These are phyloP conservation scores for Drosophila repletoides DNA, from an alignment of 1,140 invertebrate genomes.

Conservation along the genomic window DNA sequence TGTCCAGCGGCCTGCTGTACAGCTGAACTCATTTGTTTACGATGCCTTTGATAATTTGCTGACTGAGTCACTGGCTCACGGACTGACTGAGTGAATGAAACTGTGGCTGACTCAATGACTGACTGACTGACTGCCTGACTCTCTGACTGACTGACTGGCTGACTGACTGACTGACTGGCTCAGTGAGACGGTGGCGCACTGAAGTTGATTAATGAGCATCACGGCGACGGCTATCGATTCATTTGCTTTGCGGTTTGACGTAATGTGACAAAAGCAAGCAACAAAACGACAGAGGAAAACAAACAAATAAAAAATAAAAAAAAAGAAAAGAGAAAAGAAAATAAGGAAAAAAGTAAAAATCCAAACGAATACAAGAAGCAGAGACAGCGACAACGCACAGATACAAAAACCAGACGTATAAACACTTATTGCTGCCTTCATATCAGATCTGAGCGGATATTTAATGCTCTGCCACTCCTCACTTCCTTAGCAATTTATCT, in stretches of 20 bases:
- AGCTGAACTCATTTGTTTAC: constrained; percentile 36
- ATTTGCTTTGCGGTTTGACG: constrained; percentile 35
- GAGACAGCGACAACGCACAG: constrained; percentile 8
- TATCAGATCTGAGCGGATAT: neutral
- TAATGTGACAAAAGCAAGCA: constrained; percentile 25
- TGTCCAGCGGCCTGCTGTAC: constrained; percentile 3
- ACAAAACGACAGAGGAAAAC: neutral
- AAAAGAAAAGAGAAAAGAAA: neutral
- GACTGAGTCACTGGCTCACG: neutral
- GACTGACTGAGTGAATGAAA: neutral
- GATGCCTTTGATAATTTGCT: constrained; percentile 20
- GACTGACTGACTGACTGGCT: constrained; percentile 2
- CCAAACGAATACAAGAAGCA: constrained; percentile 12
- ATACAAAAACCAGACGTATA: constrained; percentile 9
- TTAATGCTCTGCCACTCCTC: neutral
- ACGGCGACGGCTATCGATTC: constrained; percentile 32
- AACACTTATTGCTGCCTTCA: constrained; percentile 12
- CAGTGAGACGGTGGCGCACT: neutral
- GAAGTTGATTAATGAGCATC: constrained; percentile 43
- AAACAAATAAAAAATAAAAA: neutral
- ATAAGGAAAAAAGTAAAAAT: neutral
- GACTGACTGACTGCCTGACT: constrained; percentile 18
- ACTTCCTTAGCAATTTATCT: neutral
- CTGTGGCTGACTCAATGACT: constrained; percentile 1
- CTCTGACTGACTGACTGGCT: neutral